Base-by-base conservation (phyloP, 1,140 invertebrate genomes). In the Hycleus cichorii region DNA sequence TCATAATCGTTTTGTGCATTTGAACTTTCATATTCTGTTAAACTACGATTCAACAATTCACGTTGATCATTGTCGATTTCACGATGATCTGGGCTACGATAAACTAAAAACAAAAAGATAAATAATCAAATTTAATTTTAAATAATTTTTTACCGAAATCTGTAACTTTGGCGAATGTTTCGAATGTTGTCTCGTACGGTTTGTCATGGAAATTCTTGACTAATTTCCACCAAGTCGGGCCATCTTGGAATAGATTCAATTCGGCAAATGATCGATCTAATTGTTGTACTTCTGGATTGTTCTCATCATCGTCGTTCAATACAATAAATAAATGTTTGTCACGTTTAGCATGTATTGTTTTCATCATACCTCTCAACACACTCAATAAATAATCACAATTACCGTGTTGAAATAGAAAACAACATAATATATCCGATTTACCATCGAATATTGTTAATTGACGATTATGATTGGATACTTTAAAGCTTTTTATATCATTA, bases 231-330 rank as follows among this genome's bases (percentile, higher is more conserved):
- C 86, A 77, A 49, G 81, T 79, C 5, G 80, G 75, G 60, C 83
- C 81, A 49, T 91, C 86, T 58, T 83, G 78, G 76, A 91, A 88
- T 39, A 95, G 78, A 65, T 92, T 83, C 38, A 95, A 76, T 65
- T 93, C 90, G 32, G 89, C 87, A 69, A 95, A 93, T 0, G 91
- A 93, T 68, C 83, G 86, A 55, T 87, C 85, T 44, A 93, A 66
- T 38, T 84, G 81, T 66, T 86, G 80, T n/a, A 79, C 78, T 58
- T 85, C 83, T 45, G 76, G 76, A 63, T 81, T 83, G 2, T 10
- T 42, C 3, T 42, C 9, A 3, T 78, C 74, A 62, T 18, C 18
- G 18, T 87, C 81, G 38, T 78, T 75, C 4, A 82, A 68, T 4
- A 91, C 80, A 3, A 88, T 72, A 69, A 83, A 90, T 4, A 87